Conservation (phyloP, 2,888 invertebrate species). For the Cephus spinipes region DNA sequence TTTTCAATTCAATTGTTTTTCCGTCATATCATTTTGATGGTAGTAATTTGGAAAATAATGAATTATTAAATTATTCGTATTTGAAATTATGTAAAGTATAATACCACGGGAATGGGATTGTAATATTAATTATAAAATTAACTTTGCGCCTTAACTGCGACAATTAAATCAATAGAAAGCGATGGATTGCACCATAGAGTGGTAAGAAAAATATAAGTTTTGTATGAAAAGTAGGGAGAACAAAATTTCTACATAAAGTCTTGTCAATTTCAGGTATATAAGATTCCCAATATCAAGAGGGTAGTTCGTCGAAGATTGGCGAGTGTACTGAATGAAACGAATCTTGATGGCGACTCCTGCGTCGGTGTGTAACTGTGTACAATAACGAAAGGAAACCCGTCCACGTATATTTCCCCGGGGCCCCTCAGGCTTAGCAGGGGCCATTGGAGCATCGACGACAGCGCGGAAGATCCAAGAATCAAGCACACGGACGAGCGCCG, state of each 20-base stretch:
- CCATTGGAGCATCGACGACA: slow-evolving; percentile 17
- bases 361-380: slow-evolving; percentile 45
- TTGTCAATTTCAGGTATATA: not conserved
- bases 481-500: slow-evolving; percentile 7
- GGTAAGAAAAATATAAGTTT: not conserved
- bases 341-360: not conserved
- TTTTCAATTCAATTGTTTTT: not conserved
- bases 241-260: not conserved
- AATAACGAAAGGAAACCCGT: slow-evolving; percentile 63
- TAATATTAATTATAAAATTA: not conserved
- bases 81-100: no score
- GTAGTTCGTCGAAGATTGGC: not conserved
- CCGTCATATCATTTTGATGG: not conserved
- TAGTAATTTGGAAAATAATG: not conserved
- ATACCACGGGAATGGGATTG: no score
- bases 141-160: not conserved
- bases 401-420: slow-evolving; percentile 62
- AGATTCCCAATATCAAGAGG: not conserved
- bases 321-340: not conserved
- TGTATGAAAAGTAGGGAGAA: not conserved
- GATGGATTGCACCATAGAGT: not conserved
- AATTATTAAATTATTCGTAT: not conserved
- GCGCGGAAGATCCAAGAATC: not conserved
- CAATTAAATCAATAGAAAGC: not conserved
- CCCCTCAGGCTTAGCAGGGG: slow-evolving; percentile 51